Evolutionary conservation across 2,888 invertebrate species (phyloP), one percentile per base, ranked within the genome.

Genomic region (Cosmorhoe ocellata): DNA sequence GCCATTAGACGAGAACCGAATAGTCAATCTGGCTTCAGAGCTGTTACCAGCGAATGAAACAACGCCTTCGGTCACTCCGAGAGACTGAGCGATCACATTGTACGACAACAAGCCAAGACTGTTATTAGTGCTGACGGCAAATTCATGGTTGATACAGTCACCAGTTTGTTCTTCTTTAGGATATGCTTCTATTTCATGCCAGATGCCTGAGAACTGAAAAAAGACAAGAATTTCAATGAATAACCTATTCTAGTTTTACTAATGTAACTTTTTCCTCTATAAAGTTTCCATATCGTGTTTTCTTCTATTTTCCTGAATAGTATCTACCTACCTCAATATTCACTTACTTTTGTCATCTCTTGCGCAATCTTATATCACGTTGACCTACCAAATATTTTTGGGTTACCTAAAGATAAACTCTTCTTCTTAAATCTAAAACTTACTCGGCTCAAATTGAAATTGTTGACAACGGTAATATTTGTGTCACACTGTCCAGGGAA

Each of bases 401-500:
- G n/a, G n/a, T n/a, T n/a, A n/a, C n/a, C n/a, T n/a, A n/a, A n/a
- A n/a, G n/a, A n/a, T n/a, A n/a, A n/a, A 18, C 18, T 18, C 2
- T 18, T 18, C 3, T 18, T 18, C 4, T 18, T 18, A 3, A 1
- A 5, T 24, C 6, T 24, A 24, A 36, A 10, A 34, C 53, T 40
- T 48, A 64, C 64, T 41, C 28, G 22, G 5, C 11, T 26, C 14
- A 61, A 32, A 49, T 64, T 44, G 44, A 76, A 73, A 44, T 69
- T 61, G 5, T 48, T 40, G 0, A 69, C 67, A 9, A 64, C 70
- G 10, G 40, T 2, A 8, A 74, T 45, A 32, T 28, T 66, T 1
- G 38, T 38, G 6, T 79, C 72, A 53, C 82, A 82, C 7, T 69
- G 68, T 30, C 82, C 82, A 8, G 68, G 71, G 64, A 79, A 78